phyloP scores from a whole-genome alignment of 1,140 invertebrate species.

The Brachionus paranguensis region DNA sequence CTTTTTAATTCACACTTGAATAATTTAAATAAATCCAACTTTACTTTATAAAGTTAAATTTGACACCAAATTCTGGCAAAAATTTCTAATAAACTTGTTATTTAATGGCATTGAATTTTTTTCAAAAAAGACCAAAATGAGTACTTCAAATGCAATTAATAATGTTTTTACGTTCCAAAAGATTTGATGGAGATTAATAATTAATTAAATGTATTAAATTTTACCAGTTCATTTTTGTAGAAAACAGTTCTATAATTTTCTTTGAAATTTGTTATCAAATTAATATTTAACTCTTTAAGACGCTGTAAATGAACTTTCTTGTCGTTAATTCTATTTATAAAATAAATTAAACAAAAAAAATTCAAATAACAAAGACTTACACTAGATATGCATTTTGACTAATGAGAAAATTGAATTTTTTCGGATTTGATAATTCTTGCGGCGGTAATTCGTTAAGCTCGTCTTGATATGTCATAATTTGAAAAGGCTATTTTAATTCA shows the following conservation, averaged over 20 bases:
- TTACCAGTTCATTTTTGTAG: constrained; percentile 25
- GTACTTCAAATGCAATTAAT: too few species aligned
- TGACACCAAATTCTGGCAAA: too few species aligned
- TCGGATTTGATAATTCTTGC: not conserved
- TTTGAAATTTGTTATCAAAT: not conserved
- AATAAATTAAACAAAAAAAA: not conserved
- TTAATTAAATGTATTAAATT: not conserved
- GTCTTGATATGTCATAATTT: not conserved
- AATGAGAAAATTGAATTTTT: constrained; percentile 4
- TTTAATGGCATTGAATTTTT: too few species aligned
- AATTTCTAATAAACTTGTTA: too few species aligned
- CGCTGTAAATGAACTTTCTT: not conserved
- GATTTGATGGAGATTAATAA: not conserved
- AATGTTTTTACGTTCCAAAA: not conserved
- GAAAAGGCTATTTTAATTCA: not conserved
- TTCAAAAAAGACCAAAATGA: too few species aligned
- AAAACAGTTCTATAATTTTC: not conserved
- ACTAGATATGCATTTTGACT: not conserved
- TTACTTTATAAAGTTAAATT: too few species aligned
- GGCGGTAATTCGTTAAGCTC: not conserved
- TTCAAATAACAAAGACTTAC: not conserved
- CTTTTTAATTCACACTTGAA: too few species aligned
- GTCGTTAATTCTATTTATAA: not conserved
- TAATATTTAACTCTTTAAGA: not conserved
- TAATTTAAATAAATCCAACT: too few species aligned